Conservation (phyloP, 2,888 invertebrate species). For the Eupithecia insigniata region DNA sequence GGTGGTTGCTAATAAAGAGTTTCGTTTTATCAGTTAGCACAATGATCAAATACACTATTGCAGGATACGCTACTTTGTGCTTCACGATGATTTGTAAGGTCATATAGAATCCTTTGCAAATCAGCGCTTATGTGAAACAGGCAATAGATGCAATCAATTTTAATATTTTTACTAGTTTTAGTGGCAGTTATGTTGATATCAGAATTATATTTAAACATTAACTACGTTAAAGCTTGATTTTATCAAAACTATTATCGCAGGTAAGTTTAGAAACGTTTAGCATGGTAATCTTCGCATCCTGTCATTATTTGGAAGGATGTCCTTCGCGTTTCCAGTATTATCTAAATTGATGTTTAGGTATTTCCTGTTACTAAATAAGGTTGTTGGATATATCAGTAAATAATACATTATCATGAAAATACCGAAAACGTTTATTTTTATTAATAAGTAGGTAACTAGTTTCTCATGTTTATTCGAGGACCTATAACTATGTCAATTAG, state of each 20-base stretch:
- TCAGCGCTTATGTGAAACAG: slow-evolving; percentile 13
- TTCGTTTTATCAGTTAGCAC: slow-evolving; percentile 51
- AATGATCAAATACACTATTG: slow-evolving; percentile 47
- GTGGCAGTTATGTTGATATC: background rate
- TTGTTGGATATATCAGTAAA: background rate
- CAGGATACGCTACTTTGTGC: slow-evolving; percentile 53
- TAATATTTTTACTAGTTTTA: background rate
- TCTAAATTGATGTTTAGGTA: background rate
- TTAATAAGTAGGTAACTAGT: background rate
- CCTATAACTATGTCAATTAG: background rate
- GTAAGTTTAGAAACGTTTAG: background rate
- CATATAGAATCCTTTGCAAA: slow-evolving; percentile 29
- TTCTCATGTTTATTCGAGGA: background rate
- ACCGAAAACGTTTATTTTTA: background rate
- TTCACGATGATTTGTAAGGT: slow-evolving; percentile 44
- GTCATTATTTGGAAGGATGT: background rate
- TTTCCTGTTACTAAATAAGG: background rate
- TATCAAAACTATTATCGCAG: background rate
- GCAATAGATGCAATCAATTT: background rate
- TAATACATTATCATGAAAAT: background rate
- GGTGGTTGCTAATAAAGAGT: slow-evolving; percentile 59
- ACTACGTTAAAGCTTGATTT: background rate
- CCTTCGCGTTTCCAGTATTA: background rate
- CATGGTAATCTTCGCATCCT: background rate
- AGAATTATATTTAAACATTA: background rate